Evolutionary conservation across 1,140 invertebrate genomes (phyloP).

Genomic region (Aethina tumida): DNA sequence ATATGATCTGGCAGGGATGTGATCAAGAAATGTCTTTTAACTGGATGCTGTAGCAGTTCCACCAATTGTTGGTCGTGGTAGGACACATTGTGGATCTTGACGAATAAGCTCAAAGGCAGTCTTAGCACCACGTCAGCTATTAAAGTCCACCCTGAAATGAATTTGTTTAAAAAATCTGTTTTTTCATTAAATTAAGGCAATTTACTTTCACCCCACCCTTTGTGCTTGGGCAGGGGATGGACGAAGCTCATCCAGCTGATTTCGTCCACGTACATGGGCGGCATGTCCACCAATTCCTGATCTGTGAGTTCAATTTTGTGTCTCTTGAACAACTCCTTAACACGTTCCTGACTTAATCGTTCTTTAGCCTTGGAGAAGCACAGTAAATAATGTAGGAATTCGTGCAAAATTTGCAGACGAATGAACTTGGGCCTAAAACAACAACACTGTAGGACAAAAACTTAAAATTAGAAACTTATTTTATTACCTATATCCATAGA

Average conservation of each 20-base stretch:
- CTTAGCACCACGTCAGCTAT: constrained; percentile 61
- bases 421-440: constrained; percentile 56
- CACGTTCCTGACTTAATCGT: constrained; percentile 26
- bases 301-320: constrained; percentile 16
- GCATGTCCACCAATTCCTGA: constrained; percentile 32
- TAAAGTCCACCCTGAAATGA: constrained; percentile 73
- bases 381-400: constrained; percentile 58
- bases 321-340: constrained; percentile 11
- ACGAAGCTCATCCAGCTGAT: constrained; percentile 67
- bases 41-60: constrained; percentile 54
- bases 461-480: no score
- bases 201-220: constrained; percentile 44
- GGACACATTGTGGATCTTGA: constrained; percentile 53
- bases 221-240: constrained; percentile 53
- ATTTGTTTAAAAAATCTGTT: no score
- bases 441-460: no score
- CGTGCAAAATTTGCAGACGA: constrained; percentile 54
- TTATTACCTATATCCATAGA: constrained; percentile 7
- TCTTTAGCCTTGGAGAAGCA: constrained; percentile 44
- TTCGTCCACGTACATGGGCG: constrained; percentile 41
- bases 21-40: constrained; percentile 53
- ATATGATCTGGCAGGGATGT: constrained; percentile 43
- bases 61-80: constrained; percentile 49
- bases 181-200: no score
- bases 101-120: constrained; percentile 61